Conservation (phyloP, 2,797 vertebrate genomes). For the Anguilla obscura region DNA sequence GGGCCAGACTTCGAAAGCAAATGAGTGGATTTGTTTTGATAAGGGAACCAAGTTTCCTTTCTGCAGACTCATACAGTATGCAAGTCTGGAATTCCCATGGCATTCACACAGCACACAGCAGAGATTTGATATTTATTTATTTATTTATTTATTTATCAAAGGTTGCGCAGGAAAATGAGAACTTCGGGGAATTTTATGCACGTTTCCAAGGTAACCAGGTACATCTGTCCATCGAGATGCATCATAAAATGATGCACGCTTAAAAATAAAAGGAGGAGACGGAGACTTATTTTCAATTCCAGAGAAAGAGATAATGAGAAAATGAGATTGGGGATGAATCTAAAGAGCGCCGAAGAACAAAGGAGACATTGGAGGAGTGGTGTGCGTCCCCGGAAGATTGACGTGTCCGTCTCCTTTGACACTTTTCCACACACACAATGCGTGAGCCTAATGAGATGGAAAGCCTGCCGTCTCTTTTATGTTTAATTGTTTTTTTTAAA, state of each 20-base stretch:
- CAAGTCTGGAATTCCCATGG: background rate
- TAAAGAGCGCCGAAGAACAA: background rate
- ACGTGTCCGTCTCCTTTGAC: constrained; percentile 81
- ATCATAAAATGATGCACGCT: background rate
- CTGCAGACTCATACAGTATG: background rate
- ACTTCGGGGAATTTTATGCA: constrained; percentile 50
- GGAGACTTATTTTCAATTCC: background rate
- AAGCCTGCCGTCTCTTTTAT: constrained; percentile 70
- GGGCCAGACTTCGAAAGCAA: background rate
- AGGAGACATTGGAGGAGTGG: constrained; percentile 58
- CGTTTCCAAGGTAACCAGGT: constrained; percentile 69
- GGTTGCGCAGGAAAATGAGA: background rate
- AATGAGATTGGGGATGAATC: background rate
- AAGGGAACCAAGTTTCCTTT: background rate
- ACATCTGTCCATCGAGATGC: constrained; percentile 28
- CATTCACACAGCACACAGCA: background rate
- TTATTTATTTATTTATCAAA: background rate
- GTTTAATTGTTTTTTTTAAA: constrained; percentile 59
- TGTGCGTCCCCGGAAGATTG: constrained; percentile 71
- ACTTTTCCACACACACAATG: constrained; percentile 82
- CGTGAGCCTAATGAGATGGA: constrained; percentile 81
- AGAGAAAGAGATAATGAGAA: constrained; percentile 64
- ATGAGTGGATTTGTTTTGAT: background rate
- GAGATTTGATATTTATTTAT: too few relatives aligned
- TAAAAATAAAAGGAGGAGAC: background rate